Evolutionary conservation across 2,797 vertebrate genomes (phyloP), one percentile per base, ranked within the genome.

Genomic region (Bovichtus diacanthus): DNA sequence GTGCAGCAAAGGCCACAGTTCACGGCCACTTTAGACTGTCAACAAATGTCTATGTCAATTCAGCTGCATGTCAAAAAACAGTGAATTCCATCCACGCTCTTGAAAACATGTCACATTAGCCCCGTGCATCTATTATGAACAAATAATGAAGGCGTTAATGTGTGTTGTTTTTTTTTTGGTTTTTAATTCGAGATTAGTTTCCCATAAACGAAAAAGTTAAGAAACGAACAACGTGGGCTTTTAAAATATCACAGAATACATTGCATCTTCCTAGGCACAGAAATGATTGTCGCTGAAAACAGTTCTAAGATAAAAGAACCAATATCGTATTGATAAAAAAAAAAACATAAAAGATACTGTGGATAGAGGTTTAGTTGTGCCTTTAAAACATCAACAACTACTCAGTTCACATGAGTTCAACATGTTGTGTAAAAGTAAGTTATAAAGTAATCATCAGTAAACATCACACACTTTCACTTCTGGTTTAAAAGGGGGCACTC

Each of bases 1-100:
- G 79, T 31, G 63, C 67, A 29, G 76, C 25, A 79, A 85, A 91
- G 85, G 87, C 82, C 77, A 65, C 74, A 83, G 82, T 80, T 90
- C 80, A 81, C 82, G 61, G 34, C 56, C 50, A 80, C 74, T 80
- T 87, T 39, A 67, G 70, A 64, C 75, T 82, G 78, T 73, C 78
- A 60, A 69, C 81, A 80, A 46, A 69, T 0, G 39, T 83, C 59
- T 27, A 0, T 3, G 21, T 87, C 74, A 77, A 2, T 34, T 72
- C 50, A 43, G 50, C 44, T 59, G 29, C 18, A 25, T 13, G 59
- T 58, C 51, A 58, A 31, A 39, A 23, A 58, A 47, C 9, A 19
- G 13, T 1, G 13, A 9, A 39, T 25, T 46, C 60, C 29, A 58
- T 1, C 13, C 27, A 16, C 38, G 6, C 44, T 31, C 16, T 43